A percentile compares a stretch with the other conserved stretches of the same genome.
Conservation (phyloP, 2,797 vertebrate species). For the Zalophus californianus region DNA sequence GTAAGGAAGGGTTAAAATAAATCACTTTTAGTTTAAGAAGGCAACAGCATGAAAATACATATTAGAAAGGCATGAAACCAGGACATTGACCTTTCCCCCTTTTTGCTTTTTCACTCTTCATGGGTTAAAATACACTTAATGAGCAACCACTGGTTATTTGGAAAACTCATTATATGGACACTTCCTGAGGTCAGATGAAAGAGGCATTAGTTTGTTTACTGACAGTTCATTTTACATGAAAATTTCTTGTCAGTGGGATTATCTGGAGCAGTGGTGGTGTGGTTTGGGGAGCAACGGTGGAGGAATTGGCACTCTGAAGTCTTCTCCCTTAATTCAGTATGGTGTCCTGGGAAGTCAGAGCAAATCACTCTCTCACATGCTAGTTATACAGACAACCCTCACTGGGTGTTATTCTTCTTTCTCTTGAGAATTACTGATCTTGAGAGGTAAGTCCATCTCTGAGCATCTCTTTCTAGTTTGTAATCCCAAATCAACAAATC, state of each 20-base stretch:
- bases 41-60: not conserved
- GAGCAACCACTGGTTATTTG: not conserved
- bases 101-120: not conserved
- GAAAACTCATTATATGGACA: not conserved
- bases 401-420: not conserved
- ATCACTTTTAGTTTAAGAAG: not conserved
- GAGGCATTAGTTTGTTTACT: not conserved
- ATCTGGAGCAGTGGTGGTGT: not conserved
- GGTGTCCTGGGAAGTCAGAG: not conserved
- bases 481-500: not conserved
- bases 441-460: not conserved
- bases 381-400: not conserved
- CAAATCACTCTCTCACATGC: not conserved
- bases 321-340: not conserved
- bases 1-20: not conserved
- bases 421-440: slow-evolving; percentile 14
- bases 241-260: not conserved
- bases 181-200: not conserved
- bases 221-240: not conserved
- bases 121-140: not conserved
- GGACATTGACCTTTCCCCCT: not conserved
- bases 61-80: not conserved
- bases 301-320: not conserved
- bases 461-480: not conserved
- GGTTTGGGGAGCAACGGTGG: not conserved